Base-by-base conservation (phyloP, 2,113 vertebrate genomes). In the Trogon surrucura region DNA sequence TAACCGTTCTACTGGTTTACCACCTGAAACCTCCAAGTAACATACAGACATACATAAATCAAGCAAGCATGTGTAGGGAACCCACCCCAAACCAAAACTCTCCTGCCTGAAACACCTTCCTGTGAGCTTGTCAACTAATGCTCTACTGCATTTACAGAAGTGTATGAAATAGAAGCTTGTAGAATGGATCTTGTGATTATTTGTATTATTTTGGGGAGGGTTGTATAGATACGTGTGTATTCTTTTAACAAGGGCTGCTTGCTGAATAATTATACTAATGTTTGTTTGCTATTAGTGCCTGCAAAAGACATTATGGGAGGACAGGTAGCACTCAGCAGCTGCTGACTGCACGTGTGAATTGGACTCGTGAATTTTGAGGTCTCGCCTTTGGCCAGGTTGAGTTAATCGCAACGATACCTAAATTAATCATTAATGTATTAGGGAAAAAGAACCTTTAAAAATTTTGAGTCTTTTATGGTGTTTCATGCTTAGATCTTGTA, bases 331-430 rank as follows among this genome's bases (percentile, higher is more conserved):
- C 36, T 38, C 15, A 36, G 71, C 54, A 88, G 4, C 17, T 71
- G 72, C 64, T 60, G 48, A 7, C 65, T 0, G 13, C 11, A 0
- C 3, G 0, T 17, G 38, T 58, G 75, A 61, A 4, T 30, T 58
- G 26, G 82, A 26, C 50, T 57, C 32, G 20, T 50, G 64, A 32
- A 17, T 61, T 67, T 54, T 74, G 34, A 34, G 6, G 56, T 34
- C 20, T 67, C 38, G 61, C 20, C 13, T 61, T 66, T 77, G 67
- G 13, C 41, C 29, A 18, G 6, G 61, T 72, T 41, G n/a, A 82
- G 25, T 70, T 66, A 51, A 74, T 79, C 34, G n/a, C 47, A 51
- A 5, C 67, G 22, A 29, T 41, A 20, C 6, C 20, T 61, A 15
- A 54, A 64, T 41, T 36, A 85, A 65, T 60, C 84, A 32, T 34